A percentile compares a stretch with the other conserved stretches of the same genome.
phyloP scores from a whole-genome alignment of 2,888 invertebrate genomes.

The Cephus pulcher region DNA sequence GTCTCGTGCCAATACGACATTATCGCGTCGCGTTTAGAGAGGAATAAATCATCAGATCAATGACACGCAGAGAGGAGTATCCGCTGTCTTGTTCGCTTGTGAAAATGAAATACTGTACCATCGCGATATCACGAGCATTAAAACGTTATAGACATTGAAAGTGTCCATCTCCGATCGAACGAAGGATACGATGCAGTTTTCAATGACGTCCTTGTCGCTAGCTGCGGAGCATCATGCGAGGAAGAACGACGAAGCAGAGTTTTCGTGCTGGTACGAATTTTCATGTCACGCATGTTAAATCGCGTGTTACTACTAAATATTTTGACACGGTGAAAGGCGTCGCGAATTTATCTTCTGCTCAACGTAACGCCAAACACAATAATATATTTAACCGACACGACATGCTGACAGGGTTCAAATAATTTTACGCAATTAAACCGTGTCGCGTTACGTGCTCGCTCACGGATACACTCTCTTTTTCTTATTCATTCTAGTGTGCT shows the following conservation, averaged over 20 bases:
- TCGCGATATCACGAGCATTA: neutral
- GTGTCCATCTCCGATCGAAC: neutral
- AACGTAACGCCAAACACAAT: neutral
- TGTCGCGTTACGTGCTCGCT: neutral
- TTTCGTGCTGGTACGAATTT: neutral
- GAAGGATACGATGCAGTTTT: neutral
- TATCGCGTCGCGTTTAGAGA: neutral
- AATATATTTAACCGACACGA: neutral
- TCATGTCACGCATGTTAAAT: neutral
- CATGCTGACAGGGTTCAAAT: neutral
- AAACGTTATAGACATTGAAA: neutral
- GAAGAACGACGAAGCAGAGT: neutral
- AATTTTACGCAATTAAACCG: neutral
- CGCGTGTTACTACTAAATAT: neutral
- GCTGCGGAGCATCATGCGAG: neutral
- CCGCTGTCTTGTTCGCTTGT: neutral
- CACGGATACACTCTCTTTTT: neutral
- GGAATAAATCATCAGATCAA: neutral
- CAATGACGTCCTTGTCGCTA: neutral
- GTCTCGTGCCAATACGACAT: neutral
- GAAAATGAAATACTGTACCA: neutral
- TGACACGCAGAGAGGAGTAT: neutral
- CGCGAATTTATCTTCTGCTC: neutral
- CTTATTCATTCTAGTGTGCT: neutral
- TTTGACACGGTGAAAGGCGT: neutral